phyloP scores from a whole-genome alignment of 2,888 invertebrate genomes.

The Sylvicola cinctus region DNA sequence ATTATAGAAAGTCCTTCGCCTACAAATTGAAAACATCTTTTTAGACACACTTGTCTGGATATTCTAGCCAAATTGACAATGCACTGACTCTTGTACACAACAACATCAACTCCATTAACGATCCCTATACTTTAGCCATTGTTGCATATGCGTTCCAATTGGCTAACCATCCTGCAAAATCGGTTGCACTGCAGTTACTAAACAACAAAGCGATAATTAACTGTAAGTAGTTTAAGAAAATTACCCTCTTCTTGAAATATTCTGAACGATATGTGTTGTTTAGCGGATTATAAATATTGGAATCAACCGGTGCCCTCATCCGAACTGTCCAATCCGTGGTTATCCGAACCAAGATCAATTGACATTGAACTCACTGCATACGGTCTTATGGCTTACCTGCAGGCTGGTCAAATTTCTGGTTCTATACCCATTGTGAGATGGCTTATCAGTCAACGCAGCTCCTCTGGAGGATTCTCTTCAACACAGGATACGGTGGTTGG shows the following conservation, averaged over 20 bases:
- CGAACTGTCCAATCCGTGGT: too few relatives aligned
- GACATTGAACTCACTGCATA: slow-evolving; percentile 73
- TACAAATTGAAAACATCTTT: too few relatives aligned
- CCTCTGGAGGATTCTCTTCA: slow-evolving; percentile 49
- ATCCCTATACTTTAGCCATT: slow-evolving; percentile 34
- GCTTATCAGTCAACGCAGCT: slow-evolving; percentile 44
- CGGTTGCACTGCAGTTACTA: slow-evolving; percentile 29
- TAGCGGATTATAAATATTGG: too few relatives aligned
- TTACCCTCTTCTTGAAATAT: too few relatives aligned
- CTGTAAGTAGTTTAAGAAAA: slow-evolving; percentile 12
- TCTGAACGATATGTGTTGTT: too few relatives aligned
- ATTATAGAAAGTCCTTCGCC: background rate
- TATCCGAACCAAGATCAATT: background rate
- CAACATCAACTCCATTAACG: slow-evolving; percentile 35
- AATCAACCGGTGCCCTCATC: too few relatives aligned
- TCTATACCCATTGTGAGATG: slow-evolving; percentile 42
- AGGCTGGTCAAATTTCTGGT: slow-evolving; percentile 22
- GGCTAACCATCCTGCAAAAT: slow-evolving; percentile 29
- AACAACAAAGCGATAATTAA: slow-evolving; percentile 27
- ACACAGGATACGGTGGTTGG: slow-evolving; percentile 64
- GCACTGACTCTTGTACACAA: slow-evolving; percentile 57
- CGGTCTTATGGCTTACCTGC: slow-evolving; percentile 52
- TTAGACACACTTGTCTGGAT: slow-evolving; percentile 19
- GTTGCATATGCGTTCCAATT: slow-evolving; percentile 35
- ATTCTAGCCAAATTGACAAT: slow-evolving; percentile 48